Conservation (phyloP, 2,113 vertebrate genomes). For the Phalacrocorax brasilianus region DNA sequence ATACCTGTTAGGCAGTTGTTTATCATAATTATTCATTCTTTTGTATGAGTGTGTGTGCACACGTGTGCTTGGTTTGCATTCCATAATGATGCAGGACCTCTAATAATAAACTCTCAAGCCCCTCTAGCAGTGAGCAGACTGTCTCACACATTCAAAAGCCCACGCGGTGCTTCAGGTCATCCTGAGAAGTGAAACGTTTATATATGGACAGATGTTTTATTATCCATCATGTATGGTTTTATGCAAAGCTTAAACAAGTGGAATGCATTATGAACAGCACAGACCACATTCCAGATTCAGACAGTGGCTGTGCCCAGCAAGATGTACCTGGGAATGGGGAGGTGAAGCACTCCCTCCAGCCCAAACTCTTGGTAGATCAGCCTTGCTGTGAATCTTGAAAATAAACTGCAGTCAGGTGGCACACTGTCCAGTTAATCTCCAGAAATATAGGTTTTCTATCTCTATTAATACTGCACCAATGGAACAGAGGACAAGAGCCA, state of each 20-base stretch:
- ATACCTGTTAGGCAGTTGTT: slow-evolving; percentile 10
- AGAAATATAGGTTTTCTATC: neutral
- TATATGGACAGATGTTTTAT: slow-evolving; percentile 30
- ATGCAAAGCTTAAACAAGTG: neutral
- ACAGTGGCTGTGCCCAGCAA: neutral
- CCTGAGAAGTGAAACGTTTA: slow-evolving; percentile 26
- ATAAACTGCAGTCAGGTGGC: neutral
- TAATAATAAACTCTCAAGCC: neutral
- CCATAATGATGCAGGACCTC: neutral
- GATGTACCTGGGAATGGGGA: neutral
- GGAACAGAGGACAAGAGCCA: neutral
- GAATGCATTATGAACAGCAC: neutral
- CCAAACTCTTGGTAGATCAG: neutral
- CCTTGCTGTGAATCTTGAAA: neutral
- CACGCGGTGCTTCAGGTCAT: slow-evolving; percentile 8
- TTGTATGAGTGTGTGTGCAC: rapidly evolving
- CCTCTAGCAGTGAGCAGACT: slow-evolving; percentile 28
- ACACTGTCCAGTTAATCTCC: neutral
- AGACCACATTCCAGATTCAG: neutral
- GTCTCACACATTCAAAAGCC: neutral
- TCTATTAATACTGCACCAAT: neutral
- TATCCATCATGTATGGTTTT: neutral
- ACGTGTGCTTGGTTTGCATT: neutral
- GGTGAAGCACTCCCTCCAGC: neutral
- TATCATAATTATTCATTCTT: neutral